Conservation (phyloP, 2,797 vertebrate genomes). For the Zalophus californianus region DNA sequence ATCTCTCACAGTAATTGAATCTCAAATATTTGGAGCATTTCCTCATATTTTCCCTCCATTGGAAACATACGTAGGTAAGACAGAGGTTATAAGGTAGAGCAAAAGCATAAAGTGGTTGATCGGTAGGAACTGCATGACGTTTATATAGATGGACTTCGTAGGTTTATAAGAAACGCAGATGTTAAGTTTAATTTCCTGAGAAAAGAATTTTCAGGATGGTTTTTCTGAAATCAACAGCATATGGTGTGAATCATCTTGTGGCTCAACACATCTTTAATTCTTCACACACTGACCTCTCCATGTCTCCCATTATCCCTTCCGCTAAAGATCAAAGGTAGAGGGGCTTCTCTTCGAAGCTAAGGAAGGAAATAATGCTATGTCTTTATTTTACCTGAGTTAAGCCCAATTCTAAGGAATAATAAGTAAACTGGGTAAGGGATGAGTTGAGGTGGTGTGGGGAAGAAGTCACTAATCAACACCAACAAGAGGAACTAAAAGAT, state of each 20-base stretch:
- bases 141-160: background rate
- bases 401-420: background rate
- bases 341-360: background rate
- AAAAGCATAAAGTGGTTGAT: background rate
- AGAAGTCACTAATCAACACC: background rate
- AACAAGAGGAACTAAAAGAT: background rate
- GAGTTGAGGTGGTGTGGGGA: background rate
- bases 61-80: background rate
- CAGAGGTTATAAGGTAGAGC: background rate
- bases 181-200: constrained; percentile 37
- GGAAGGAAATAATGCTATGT: background rate
- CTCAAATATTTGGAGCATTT: background rate
- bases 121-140: background rate
- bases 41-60: background rate
- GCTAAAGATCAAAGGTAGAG: background rate
- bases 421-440: background rate
- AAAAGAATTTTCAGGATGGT: background rate
- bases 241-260: constrained; percentile 32
- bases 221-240: constrained; percentile 49
- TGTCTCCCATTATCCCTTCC: constrained; percentile 7
- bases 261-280: background rate
- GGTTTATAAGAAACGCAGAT: background rate
- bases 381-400: background rate
- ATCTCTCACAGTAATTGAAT: background rate
- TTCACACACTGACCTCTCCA: background rate